Percentiles rank a stretch among this genome's conserved stretches.
phyloP scores from a whole-genome alignment of 2,797 vertebrate species.

The Clarias platycephalus region DNA sequence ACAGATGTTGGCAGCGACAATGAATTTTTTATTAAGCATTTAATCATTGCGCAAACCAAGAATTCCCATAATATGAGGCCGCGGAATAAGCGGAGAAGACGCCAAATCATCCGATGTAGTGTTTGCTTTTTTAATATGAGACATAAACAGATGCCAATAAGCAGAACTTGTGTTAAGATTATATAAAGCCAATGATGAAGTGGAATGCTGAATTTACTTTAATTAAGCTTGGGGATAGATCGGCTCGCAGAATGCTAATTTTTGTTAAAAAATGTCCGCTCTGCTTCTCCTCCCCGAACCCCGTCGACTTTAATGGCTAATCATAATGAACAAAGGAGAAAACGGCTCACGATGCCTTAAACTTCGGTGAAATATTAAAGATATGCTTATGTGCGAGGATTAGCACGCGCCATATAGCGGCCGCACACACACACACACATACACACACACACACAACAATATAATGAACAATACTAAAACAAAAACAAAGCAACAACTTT shows the following conservation, averaged over 20 bases:
- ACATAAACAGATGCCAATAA: constrained; percentile 79
- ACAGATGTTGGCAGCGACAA: constrained; percentile 98
- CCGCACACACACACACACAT: not conserved
- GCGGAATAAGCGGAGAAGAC: constrained; percentile 74
- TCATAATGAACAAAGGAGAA: constrained; percentile 63
- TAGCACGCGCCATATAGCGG: constrained; percentile 5
- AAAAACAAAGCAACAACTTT: not conserved
- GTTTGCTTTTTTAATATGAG: constrained; percentile 81
- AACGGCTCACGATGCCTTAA: constrained; percentile 29
- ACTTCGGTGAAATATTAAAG: constrained; percentile 43
- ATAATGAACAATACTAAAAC: not conserved
- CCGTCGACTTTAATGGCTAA: constrained; percentile 68
- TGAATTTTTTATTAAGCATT: constrained; percentile 94
- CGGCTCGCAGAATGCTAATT: constrained; percentile 74
- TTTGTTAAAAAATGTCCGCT: constrained; percentile 65
- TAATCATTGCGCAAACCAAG: constrained; percentile 77
- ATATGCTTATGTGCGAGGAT: constrained; percentile 36
- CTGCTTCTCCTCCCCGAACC: constrained; percentile 61
- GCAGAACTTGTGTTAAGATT: constrained; percentile 75
- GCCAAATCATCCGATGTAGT: constrained; percentile 78
- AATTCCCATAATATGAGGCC: constrained; percentile 79
- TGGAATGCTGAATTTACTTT: constrained; percentile 75
- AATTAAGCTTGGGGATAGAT: constrained; percentile 76
- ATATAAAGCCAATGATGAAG: constrained; percentile 75
- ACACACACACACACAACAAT: constrained; percentile 4